Evolutionary conservation across 1,140 invertebrate genomes (phyloP), one percentile per base, ranked within the genome.

Genomic region (Drosophila lacertosa): DNA sequence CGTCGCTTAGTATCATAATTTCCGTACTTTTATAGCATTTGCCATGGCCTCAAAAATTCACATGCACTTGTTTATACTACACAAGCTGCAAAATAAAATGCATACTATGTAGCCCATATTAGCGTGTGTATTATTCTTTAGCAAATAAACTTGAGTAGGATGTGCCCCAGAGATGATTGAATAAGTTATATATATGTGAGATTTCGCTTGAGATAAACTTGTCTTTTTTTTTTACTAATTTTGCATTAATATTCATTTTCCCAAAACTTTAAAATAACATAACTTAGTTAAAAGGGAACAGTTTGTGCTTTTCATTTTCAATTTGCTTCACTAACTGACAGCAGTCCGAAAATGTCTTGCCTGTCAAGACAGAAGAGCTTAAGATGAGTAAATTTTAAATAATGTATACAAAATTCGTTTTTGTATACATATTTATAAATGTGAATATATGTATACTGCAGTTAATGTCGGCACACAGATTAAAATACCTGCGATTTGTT

Each of bases 21-120:
- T 70, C 71, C 57, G 50, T 74, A 69, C 15, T 64, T 69, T 45
- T 55, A 45, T 69, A 64, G 59, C 29, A 63, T 68, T 73, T 55
- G 42, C 70, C 64, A 35, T 73, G 65, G 57, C 70, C 68, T 57
- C 47, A 64, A 62, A 74, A 64, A 69, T 53, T 70, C 70, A 15
- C 70, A 73, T 70, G 50, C 66, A 60, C 58, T 69, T 69, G 66
- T 63, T 70, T 68, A 59, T 54, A 54, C 42, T 51, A 53, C 45
- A 70, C 42, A 64, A 32, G 32, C 26, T 26, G 20, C 40, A 39
- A 53, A 48, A 42, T 24, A n/a, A 29, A 29, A 50, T 4, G 35
- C 40, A 24, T 50, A 59, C 35, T 58, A 58, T 40, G 32, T 66
- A 39, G 24, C 24, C 47, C 57, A 39, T 29, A 40, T 32, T 59